These are phyloP conservation scores for Andricus quercusramuli DNA, from an alignment of 2,888 invertebrate genomes.

Conservation along the genomic window DNA sequence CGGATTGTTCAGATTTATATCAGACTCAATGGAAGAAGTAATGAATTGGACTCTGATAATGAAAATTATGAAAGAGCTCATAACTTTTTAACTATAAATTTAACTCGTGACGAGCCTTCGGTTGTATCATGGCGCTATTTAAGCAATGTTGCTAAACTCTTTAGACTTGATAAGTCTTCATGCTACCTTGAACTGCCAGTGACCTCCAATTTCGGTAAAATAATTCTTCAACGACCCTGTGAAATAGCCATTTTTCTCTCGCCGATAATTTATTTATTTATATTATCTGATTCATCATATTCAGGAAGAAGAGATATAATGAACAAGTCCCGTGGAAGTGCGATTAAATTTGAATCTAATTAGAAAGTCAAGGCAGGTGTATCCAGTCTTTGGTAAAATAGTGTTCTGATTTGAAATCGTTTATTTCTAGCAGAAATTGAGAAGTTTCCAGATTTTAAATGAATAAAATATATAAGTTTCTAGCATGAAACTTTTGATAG, in stretches of 20 bases:
- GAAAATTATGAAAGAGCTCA: not conserved
- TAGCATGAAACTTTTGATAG: too few relatives aligned
- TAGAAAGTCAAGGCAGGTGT: slow-evolving; percentile 13
- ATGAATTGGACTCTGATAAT: not conserved
- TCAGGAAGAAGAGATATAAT: slow-evolving; percentile 5
- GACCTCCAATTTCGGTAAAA: slow-evolving; percentile 21
- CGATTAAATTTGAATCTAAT: slow-evolving; percentile 23
- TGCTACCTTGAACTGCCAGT: slow-evolving; percentile 10
- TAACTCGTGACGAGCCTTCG: not conserved
- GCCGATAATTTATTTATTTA: not conserved
- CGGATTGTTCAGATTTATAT: not conserved
- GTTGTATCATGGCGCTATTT: not conserved
- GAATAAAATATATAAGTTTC: too few relatives aligned
- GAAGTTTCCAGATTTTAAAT: too few relatives aligned
- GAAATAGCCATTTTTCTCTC: not conserved
- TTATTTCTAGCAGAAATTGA: too few relatives aligned
- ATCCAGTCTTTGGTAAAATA: slow-evolving; percentile 8
- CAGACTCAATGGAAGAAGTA: not conserved
- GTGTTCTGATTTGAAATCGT: not conserved
- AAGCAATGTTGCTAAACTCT: slow-evolving; percentile 8
- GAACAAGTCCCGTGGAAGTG: not conserved
- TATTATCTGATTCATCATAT: not conserved
- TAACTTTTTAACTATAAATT: not conserved
- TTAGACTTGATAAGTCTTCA: slow-evolving; percentile 17
- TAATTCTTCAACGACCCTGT: slow-evolving; percentile 19